These are phyloP conservation scores for Mormyrus hasselquistii DNA, from an alignment of 2,797 vertebrate genomes.

Conservation along the genomic window DNA sequence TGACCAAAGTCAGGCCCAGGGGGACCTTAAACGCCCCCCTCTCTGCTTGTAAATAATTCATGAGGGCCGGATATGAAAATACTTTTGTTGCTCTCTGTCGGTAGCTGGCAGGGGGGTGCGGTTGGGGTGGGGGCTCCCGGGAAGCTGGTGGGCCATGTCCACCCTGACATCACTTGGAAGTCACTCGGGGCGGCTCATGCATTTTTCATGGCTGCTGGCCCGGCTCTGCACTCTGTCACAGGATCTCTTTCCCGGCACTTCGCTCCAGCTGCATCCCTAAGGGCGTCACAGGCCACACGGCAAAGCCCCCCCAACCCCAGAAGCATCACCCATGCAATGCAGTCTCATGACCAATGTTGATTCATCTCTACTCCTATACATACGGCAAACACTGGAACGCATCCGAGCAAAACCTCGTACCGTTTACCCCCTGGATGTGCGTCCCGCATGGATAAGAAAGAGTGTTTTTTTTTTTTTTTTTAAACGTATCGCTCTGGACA, in stretches of 20 bases:
- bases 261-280: background rate
- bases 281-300: background rate
- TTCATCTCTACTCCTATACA: background rate
- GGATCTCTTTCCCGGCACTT: background rate
- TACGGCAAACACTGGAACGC: background rate
- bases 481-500: background rate
- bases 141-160: background rate
- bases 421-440: background rate
- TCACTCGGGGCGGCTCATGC: background rate
- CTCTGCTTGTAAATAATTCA: constrained; percentile 17
- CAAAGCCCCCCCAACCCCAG: background rate
- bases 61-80: background rate
- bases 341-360: background rate
- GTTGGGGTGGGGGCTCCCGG: background rate
- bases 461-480: background rate
- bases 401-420: background rate
- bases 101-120: background rate
- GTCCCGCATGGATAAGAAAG: background rate
- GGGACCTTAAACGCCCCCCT: background rate
- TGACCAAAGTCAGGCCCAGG: background rate
- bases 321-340: background rate
- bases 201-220: background rate
- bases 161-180: background rate
- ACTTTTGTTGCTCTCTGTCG: background rate
- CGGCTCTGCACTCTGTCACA: background rate